A percentile compares a stretch with the other conserved stretches of the same genome.
phyloP scores from a whole-genome alignment of 2,113 vertebrate species.

The Mastomys coucha region DNA sequence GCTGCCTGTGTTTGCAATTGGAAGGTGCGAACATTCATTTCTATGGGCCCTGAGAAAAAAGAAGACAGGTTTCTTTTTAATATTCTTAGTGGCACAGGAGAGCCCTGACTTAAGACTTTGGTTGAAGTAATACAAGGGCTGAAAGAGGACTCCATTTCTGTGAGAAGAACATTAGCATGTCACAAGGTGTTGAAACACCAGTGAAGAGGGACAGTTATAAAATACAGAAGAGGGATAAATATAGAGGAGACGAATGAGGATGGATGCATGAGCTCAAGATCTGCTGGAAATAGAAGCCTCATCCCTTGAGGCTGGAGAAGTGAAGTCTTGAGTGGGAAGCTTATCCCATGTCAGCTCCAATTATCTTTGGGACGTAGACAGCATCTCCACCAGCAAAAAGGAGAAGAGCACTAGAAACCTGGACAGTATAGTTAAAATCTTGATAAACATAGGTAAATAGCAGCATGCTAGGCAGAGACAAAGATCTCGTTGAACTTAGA shows the following conservation, averaged over 20 bases:
- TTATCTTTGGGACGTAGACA: slow-evolving; percentile 4
- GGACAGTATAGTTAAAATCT: slow-evolving; percentile 4
- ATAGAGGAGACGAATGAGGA: slow-evolving; percentile 45
- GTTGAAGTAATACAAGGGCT: not conserved
- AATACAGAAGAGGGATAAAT: slow-evolving; percentile 62
- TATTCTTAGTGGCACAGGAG: not conserved
- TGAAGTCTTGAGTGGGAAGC: not conserved
- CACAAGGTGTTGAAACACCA: slow-evolving; percentile 32
- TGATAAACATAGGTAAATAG: not conserved
- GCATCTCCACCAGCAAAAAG: not conserved
- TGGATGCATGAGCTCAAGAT: slow-evolving; percentile 12
- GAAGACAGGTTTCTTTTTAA: not conserved
- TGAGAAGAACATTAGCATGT: slow-evolving; percentile 45
- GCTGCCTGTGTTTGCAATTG: not conserved
- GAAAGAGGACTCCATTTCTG: slow-evolving; percentile 25
- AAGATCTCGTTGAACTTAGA: not conserved
- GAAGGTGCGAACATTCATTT: not conserved
- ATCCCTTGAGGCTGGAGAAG: not conserved
- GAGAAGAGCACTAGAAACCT: not conserved
- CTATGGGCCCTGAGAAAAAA: not conserved
- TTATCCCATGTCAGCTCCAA: slow-evolving; percentile 54
- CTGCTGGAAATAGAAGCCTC: slow-evolving; percentile 44
- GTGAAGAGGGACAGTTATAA: slow-evolving; percentile 61
- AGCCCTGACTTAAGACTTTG: not conserved
- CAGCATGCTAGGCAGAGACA: not conserved